Conservation (phyloP, 2,113 vertebrate genomes). For the Ascaphus truei region DNA sequence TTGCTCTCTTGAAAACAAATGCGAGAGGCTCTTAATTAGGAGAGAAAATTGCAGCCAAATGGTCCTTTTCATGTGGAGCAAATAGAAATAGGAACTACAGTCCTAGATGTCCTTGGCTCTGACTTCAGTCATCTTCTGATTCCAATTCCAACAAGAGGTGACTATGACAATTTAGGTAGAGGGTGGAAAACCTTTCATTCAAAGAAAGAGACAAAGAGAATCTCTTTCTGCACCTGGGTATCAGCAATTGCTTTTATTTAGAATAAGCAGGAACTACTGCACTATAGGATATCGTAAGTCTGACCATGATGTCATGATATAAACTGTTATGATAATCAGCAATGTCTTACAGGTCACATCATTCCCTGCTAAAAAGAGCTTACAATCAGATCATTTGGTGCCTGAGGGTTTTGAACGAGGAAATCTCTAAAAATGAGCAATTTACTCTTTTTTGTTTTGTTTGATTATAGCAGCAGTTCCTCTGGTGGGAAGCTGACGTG, state of each 20-base stretch:
- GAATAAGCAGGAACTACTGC: not conserved
- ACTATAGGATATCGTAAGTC: not conserved
- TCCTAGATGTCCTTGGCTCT: slow-evolving; percentile 23
- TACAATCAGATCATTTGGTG: too few species aligned
- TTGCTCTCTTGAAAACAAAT: not conserved
- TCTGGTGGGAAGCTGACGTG: too few species aligned
- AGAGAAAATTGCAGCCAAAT: not conserved
- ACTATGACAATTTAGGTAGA: slow-evolving; percentile 25
- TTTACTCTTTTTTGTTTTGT: too few species aligned
- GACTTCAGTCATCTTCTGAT: slow-evolving; percentile 28
- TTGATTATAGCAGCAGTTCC: too few species aligned
- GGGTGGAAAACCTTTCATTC: slow-evolving; percentile 33
- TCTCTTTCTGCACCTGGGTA: slow-evolving; percentile 24
- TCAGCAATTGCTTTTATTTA: slow-evolving; percentile 8
- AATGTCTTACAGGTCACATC: too few species aligned
- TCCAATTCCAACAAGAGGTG: slow-evolving; percentile 30
- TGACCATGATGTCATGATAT: not conserved
- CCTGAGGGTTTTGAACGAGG: too few species aligned
- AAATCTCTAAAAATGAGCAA: too few species aligned
- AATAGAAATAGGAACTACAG: slow-evolving; percentile 15
- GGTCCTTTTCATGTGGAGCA: slow-evolving; percentile 22
- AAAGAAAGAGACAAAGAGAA: not conserved
- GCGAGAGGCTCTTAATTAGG: slow-evolving; percentile 31
- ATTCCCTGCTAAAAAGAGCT: too few species aligned
- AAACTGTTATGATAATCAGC: not conserved